Conservation (phyloP, 1,140 invertebrate species). For the Aricia agestis region DNA sequence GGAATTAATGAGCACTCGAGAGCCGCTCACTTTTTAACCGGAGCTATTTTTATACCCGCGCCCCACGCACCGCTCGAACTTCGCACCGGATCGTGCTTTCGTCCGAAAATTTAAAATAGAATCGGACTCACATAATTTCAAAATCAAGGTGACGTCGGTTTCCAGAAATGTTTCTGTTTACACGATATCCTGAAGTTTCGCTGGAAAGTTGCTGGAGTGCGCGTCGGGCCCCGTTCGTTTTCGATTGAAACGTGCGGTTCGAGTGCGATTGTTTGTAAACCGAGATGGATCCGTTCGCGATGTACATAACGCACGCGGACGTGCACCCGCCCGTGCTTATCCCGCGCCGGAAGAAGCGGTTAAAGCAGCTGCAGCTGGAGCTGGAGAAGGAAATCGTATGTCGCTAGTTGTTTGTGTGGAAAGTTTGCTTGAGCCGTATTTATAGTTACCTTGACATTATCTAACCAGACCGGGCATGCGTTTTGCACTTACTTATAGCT, state of each 20-base stretch:
- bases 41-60: constrained; percentile 30
- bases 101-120: constrained; percentile 67
- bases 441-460: not conserved
- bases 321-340: constrained; percentile 63
- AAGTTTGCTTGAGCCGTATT: not conserved
- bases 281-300: constrained; percentile 62
- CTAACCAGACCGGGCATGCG: not conserved
- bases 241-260: constrained; percentile 15
- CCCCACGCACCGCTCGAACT: constrained; percentile 56
- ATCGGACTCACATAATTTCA: constrained; percentile 62
- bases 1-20: constrained; percentile 31
- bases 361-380: constrained; percentile 62
- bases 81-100: constrained; percentile 62
- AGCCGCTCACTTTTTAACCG: constrained; percentile 16
- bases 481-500: not conserved
- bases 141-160: constrained; percentile 73
- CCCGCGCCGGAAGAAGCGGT: constrained; percentile 67
- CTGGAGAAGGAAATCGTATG: constrained; percentile 51
- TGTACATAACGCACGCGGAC: constrained; percentile 66
- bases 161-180: constrained; percentile 59
- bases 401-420: constrained; percentile 23
- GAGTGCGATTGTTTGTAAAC: constrained; percentile 20
- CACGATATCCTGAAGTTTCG: constrained; percentile 25
- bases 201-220: constrained; percentile 6
- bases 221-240: not conserved